Conservation (phyloP, 1,140 invertebrate genomes). For the Pseudomyrmex cubaensis region DNA sequence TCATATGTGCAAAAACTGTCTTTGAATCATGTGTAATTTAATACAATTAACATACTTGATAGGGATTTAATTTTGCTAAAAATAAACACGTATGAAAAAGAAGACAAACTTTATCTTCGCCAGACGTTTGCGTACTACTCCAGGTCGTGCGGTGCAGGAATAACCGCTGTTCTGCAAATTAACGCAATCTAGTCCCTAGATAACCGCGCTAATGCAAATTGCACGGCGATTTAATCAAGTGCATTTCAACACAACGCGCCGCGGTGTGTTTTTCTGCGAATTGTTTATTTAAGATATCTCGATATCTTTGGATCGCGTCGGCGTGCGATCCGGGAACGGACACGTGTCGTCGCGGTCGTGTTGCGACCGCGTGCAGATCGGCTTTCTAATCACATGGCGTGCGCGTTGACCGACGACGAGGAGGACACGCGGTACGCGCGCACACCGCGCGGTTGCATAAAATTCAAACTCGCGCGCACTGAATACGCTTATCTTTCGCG, state of each 20-base stretch:
- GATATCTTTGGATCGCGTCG: not conserved
- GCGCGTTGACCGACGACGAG: no score
- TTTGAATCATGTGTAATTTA: no score
- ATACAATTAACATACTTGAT: no score
- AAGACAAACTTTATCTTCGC: no score
- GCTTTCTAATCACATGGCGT: slow-evolving; percentile 19
- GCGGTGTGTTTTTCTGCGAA: no score
- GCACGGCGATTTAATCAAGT: slow-evolving; percentile 22
- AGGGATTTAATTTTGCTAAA: no score
- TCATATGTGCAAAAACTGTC: no score
- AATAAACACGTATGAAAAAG: no score
- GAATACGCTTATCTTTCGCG: slow-evolving; percentile 38
- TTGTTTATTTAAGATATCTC: not conserved
- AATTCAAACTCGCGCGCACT: not conserved
- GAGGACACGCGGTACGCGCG: not conserved
- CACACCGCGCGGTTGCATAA: slow-evolving; percentile 7
- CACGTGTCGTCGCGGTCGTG: not conserved
- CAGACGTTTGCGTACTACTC: no score
- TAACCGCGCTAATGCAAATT: slow-evolving; percentile 4
- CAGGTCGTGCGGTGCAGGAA: no score
- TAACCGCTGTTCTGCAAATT: slow-evolving; percentile 13
- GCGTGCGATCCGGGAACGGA: not conserved
- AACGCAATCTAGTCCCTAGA: slow-evolving; percentile 13
- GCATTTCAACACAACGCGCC: not conserved
- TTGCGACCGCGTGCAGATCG: slow-evolving; percentile 1